Evolutionary conservation across 2,797 vertebrate genomes (phyloP), one percentile per base, ranked within the genome.

Genomic region (Florisuga fusca): DNA sequence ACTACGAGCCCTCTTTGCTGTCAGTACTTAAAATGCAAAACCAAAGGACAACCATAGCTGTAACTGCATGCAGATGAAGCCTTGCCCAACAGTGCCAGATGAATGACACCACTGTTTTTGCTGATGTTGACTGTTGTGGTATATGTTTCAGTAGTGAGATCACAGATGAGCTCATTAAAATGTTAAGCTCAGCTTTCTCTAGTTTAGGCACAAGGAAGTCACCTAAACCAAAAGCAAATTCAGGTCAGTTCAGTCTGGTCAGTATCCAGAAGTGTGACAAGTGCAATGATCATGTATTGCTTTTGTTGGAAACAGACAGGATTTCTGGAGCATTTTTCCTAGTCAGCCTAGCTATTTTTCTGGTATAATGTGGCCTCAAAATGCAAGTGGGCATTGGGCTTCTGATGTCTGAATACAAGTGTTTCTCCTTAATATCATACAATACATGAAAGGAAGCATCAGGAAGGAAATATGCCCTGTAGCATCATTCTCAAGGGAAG

Each of bases 391-490:
- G 74, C 85, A 75, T 77, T 90, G 33, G 48, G 62, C 63, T 94
- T 93, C 43, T 55, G 68, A 72, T 68, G 54, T 87, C 81, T 85
- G 67, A 85, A 78, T 87, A 80, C 50, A 83, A 74, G 67, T 72
- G 55, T 89, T 69, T 41, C 67, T 87, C 55, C 63, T 88, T 89
- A 93, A 85, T 72, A 84, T 89, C 84, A 75, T 72, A 86, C 83
- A 84, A 68, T 78, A 68, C 64, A 81, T 83, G 73, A 94, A 92
- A 94, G 83, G 51, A 87, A 94, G 51, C 63, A 74, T 74, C 79
- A 85, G 86, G 76, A 94, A 95, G 94, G 92, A 94, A 93, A 89
- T 53, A 82, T 74, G 89, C 79, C 46, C 46, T 62, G 66, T 55
- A 93, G 84, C 69, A 72, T 58, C 79, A 55, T 31, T 94, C 90